Conservation (phyloP, 37 sponge, comb jelly and placozoan genomes). For the Ianthella basta region DNA sequence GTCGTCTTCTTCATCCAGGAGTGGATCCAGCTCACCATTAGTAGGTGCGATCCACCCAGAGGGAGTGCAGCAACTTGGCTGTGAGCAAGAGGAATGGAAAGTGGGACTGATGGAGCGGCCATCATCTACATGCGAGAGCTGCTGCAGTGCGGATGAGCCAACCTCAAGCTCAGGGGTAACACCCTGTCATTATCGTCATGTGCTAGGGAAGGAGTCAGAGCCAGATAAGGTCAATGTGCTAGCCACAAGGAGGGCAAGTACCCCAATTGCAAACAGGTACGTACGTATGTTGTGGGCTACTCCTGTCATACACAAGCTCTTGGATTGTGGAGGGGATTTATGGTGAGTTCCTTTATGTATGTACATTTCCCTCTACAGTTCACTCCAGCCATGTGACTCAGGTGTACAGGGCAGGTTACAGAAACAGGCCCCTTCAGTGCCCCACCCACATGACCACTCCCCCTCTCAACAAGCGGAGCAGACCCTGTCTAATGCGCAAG, state of each 20-base stretch:
- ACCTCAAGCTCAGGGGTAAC: neutral
- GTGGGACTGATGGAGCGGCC: too few relatives aligned
- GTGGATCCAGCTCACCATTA: neutral
- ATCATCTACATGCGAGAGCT: neutral
- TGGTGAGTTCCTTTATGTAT: too few relatives aligned
- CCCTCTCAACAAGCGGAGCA: constrained; percentile 24
- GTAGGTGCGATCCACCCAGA: neutral
- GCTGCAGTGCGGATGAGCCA: neutral
- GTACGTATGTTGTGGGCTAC: too few relatives aligned
- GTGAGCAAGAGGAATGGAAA: neutral
- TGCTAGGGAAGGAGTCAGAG: neutral
- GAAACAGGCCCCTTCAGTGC: too few relatives aligned
- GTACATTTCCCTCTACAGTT: too few relatives aligned
- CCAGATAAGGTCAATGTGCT: too few relatives aligned
- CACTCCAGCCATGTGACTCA: too few relatives aligned
- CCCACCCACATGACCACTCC: constrained; percentile 22
- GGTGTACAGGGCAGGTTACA: too few relatives aligned
- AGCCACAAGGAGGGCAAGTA: too few relatives aligned
- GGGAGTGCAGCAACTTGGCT: neutral
- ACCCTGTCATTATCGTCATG: constrained; percentile 14
- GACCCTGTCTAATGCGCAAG: constrained; percentile 35
- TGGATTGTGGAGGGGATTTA: too few relatives aligned
- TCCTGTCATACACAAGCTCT: too few relatives aligned
- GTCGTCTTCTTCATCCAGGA: neutral
- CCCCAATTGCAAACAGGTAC: too few relatives aligned